These are phyloP conservation scores for Aurelia aurita complex sp. Pacific DNA, from an alignment of 30 jellyfish, hydroid and myxozoan species.

Conservation along the genomic window DNA sequence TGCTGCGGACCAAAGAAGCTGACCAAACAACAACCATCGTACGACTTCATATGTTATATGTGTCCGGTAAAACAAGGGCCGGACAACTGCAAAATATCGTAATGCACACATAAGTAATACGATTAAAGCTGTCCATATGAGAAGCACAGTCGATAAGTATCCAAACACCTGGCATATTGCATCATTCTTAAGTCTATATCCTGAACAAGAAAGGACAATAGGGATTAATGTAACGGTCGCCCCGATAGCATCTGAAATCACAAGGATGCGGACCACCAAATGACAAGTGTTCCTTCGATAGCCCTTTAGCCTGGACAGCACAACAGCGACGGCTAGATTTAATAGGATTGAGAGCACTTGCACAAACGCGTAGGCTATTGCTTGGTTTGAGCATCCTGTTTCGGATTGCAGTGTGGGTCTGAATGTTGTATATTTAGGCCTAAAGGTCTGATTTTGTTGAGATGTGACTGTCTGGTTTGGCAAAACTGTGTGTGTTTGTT, in stretches of 20 bases:
- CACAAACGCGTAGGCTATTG: no score
- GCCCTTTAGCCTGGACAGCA: conserved; percentile 53
- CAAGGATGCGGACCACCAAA: conserved; percentile 58
- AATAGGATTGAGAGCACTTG: conserved; percentile 13
- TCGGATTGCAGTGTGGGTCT: no score
- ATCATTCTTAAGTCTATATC: conserved; percentile 1
- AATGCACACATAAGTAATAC: conserved; percentile 64
- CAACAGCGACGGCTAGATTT: conserved; percentile 38
- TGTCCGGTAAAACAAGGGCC: conserved; percentile 71
- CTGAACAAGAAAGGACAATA: conserved; percentile 32
- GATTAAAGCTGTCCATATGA: conserved; percentile 67
- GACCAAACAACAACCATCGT: conserved; percentile 36
- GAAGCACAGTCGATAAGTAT: conserved; percentile 56
- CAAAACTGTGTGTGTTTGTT: no score
- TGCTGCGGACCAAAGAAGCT: conserved; percentile 50
- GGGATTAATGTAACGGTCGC: conserved; percentile 49
- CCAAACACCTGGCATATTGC: conserved; percentile 58
- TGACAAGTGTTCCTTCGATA: conserved; percentile 58
- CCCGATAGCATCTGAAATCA: conserved; percentile 53
- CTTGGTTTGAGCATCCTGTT: no score
- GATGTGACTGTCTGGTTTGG: no score
- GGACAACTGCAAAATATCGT: conserved; percentile 71
- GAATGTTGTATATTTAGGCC: no score
- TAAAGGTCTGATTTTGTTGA: no score
- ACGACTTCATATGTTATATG: conserved; percentile 29